Evolutionary conservation across 2,888 invertebrate genomes (phyloP).

Genomic region (Timema podura): DNA sequence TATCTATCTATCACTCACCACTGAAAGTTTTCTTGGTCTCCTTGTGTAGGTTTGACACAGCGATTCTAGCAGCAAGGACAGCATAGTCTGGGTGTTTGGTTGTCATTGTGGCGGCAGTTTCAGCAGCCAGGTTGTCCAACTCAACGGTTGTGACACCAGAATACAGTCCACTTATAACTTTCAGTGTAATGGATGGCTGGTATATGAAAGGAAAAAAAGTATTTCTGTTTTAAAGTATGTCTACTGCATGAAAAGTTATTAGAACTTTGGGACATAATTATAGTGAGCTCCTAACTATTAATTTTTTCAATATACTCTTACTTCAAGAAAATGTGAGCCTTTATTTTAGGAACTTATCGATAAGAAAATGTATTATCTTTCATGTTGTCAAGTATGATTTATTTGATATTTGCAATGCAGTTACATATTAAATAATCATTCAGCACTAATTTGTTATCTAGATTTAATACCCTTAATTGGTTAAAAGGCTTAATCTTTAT

Average conservation of each 20-base stretch:
- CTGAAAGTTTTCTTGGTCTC: constrained; percentile 94
- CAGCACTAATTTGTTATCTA: too few species aligned
- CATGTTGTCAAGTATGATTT: not conserved
- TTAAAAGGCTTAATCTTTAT: too few species aligned
- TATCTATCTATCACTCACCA: constrained; percentile 51
- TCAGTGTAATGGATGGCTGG: constrained; percentile 76
- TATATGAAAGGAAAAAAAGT: constrained; percentile 12
- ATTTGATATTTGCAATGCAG: too few species aligned
- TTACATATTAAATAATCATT: too few species aligned
- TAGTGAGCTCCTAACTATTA: too few species aligned
- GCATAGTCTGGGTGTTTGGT: constrained; percentile 97
- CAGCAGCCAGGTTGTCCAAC: constrained; percentile 95
- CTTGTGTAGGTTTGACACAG: constrained; percentile 96
- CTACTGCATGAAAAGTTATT: too few species aligned
- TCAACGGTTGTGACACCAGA: constrained; percentile 96
- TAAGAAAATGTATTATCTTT: not conserved
- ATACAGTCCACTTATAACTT: constrained; percentile 93
- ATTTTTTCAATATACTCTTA: too few species aligned
- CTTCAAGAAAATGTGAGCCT: too few species aligned
- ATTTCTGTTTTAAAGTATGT: too few species aligned
- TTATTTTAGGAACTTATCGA: too few species aligned
- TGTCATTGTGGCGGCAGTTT: constrained; percentile 98
- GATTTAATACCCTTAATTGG: too few species aligned
- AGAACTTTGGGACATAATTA: too few species aligned
- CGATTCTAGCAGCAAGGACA: constrained; percentile 81